Percentiles rank a stretch among this genome's conserved stretches.
Evolutionary conservation across 2,888 invertebrate species (phyloP).

Genomic region (Galerucella pusilla): DNA sequence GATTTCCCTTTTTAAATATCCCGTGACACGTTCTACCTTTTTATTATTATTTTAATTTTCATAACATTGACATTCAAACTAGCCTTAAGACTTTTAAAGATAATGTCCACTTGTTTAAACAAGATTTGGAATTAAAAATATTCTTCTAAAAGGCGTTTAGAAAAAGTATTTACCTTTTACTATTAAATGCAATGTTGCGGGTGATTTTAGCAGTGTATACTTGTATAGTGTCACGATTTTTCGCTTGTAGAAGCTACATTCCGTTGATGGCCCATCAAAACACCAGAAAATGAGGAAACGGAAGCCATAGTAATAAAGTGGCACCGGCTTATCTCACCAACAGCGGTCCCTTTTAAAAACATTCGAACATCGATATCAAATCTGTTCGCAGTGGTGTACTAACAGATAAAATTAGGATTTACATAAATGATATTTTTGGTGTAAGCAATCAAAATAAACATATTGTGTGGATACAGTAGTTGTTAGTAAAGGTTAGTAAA

Average conservation of each 20-base stretch:
- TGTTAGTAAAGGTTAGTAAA: neutral
- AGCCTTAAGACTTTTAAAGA: no score
- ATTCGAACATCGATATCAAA: conserved; percentile 20
- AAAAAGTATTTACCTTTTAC: no score
- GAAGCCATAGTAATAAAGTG: conserved; percentile 33
- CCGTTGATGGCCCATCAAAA: conserved; percentile 27
- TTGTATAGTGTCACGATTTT: neutral
- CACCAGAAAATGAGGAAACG: conserved; percentile 30
- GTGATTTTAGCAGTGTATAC: conserved; percentile 10
- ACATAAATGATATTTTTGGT: no score
- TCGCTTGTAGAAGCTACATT: conserved; percentile 19
- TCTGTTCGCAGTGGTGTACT: neutral
- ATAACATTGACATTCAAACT: no score
- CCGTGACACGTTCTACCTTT: no score
- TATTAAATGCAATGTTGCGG: neutral
- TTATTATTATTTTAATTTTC: no score
- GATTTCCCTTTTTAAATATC: no score
- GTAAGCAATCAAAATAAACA: no score
- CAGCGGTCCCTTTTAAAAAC: conserved; percentile 23
- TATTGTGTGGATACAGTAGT: no score
- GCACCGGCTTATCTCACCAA: conserved; percentile 26
- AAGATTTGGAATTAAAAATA: no score
- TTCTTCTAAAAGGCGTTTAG: no score
- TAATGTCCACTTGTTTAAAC: no score
- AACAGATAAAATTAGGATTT: neutral